Base-by-base conservation (phyloP, 2,888 invertebrate genomes). In the Himalopsyche japonica region DNA sequence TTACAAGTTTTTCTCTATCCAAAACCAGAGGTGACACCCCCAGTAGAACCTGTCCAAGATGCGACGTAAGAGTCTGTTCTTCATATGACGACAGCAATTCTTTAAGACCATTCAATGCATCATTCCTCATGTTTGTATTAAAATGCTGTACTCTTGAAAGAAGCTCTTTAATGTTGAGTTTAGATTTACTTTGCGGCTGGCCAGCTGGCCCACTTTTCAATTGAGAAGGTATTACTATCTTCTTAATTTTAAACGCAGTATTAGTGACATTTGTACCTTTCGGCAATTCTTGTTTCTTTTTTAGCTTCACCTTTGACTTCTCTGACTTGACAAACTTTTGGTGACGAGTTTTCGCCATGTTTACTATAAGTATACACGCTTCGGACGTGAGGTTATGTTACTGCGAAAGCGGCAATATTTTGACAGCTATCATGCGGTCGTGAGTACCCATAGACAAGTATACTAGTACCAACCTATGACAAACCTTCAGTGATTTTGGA, bases 261-360 rank as follows among this genome's bases (percentile, higher is more conserved):
- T 97, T 95, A 0, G 98, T 98, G 5, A 97, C 95, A 93, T 98
- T 98, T 81, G 95, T 94, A 8, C 97, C 97, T 92, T 97, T 98
- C 0, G 96, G 96, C 81, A 98, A 90, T 88, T 95, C 94, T 90
- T 95, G 94, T 57, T 84, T 82, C 27, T 94, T 93, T 91, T 98
- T 98, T 47, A 98, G 90, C 89, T 98, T 97, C 0, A 96, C 95
- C 93, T 98, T 98, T 0, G 96, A 94, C 89, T 97, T 98, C 90
- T 98, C 98, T 0, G 95, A 94, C 88, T 96, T 96, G 4, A 96
- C 90, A 88, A 95, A 94, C 89, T 96, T 97, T 89, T 95, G 95
- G 89, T 96, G 95, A 32, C 93, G 89, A 7, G 92, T 20, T 57
- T 57, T 57, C 24, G 20, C 57, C 57, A 57, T 57, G 20, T 24